These are phyloP conservation scores for Euthynnus affinis DNA, from an alignment of 2,797 vertebrate genomes.

Conservation along the genomic window DNA sequence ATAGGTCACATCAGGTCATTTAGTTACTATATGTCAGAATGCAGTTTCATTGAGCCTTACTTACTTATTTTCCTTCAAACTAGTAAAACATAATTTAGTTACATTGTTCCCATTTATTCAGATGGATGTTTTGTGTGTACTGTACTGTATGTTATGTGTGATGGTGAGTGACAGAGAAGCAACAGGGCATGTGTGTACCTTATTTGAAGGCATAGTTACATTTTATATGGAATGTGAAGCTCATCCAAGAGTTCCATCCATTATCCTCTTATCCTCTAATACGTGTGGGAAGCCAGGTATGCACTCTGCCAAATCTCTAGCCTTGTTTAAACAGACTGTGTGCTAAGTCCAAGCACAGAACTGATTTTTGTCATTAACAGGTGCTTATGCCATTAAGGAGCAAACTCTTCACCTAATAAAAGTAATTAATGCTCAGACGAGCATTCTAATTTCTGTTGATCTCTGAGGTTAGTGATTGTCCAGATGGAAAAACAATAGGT, in stretches of 20 bases:
- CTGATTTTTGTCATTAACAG: not conserved
- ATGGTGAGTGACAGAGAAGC: not conserved
- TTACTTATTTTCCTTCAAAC: not conserved
- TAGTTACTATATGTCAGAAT: not conserved
- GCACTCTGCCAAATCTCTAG: not conserved
- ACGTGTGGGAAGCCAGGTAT: constrained; percentile 19
- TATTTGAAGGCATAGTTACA: not conserved
- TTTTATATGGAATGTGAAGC: not conserved
- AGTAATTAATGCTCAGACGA: not conserved
- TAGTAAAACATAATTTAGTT: not conserved
- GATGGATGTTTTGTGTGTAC: not conserved
- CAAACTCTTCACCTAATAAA: not conserved
- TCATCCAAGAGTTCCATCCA: not conserved
- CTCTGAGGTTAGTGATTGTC: too few species aligned
- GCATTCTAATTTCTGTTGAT: not conserved
- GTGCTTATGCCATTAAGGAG: not conserved
- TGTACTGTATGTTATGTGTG: not conserved
- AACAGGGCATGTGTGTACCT: not conserved
- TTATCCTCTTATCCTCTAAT: constrained; percentile 26
- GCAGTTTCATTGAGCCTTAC: not conserved
- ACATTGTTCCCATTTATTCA: too few species aligned
- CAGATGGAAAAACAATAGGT: not conserved
- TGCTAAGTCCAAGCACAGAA: not conserved
- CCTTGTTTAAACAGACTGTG: constrained; percentile 11
- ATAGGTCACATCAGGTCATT: too few species aligned